phyloP scores from a whole-genome alignment of 2,113 vertebrate species.

The Pygoscelis adeliae region DNA sequence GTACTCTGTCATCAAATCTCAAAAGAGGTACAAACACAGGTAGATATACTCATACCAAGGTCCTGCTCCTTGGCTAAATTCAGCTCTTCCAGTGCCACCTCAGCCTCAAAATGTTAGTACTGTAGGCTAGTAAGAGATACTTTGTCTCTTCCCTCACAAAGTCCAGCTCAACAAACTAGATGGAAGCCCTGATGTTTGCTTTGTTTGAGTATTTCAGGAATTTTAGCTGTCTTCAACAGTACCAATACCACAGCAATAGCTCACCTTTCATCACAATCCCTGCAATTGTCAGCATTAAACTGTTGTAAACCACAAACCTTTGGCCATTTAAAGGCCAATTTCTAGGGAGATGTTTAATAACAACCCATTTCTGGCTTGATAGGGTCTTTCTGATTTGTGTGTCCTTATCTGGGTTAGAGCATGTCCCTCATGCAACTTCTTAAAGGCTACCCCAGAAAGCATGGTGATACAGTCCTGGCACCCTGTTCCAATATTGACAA shows the following conservation, averaged over 20 bases:
- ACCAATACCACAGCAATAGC: not conserved
- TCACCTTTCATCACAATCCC: not conserved
- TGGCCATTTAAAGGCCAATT: not conserved
- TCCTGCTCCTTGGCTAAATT: not conserved
- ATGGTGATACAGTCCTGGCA: not conserved
- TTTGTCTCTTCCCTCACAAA: not conserved
- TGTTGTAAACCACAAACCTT: not conserved
- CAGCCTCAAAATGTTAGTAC: not conserved
- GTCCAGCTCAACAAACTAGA: not conserved
- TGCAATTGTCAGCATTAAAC: not conserved
- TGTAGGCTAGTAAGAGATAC: not conserved
- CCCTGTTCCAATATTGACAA: not conserved
- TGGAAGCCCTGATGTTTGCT: not conserved
- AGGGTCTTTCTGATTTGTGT: not conserved
- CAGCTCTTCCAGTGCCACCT: not conserved
- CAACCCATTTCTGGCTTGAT: not conserved
- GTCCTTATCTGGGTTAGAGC: not conserved
- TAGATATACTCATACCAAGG: not conserved
- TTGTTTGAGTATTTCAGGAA: not conserved
- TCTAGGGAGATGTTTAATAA: not conserved
- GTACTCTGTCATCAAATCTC: not conserved
- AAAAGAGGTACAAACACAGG: not conserved
- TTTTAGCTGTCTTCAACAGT: not conserved
- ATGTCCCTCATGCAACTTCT: not conserved
- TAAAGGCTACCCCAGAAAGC: not conserved